Evolutionary conservation across 2,797 vertebrate species (phyloP), one percentile per base, ranked within the genome.

Genomic region (Pampus argenteus): DNA sequence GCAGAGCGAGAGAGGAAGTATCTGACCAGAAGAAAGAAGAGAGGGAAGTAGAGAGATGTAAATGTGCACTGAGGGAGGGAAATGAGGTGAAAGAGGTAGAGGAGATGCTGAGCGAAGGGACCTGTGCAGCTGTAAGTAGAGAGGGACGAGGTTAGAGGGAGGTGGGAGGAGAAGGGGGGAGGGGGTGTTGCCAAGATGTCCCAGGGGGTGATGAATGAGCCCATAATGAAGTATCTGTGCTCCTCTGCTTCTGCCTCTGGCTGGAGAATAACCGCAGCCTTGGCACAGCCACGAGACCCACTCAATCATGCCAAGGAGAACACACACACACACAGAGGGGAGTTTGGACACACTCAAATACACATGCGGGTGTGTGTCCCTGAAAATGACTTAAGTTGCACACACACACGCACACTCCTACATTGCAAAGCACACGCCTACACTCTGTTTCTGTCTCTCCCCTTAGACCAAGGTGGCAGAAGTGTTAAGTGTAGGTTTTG

Each of bases 141-240:
- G 44, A 82, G 65, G 76, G 73, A 67, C 1, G 42, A 74, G 72
- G 83, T 87, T 84, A 74, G 74, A 79, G 49, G 60, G 79, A 82
- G 83, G 56, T 28, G 71, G 55, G 62, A 62, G 77, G 71, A 56
- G 72, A 69, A 58, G 61, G 82, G 77, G 56, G 40, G 81, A 51
- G 65, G 52, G 56, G 87, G 62, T n/a, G 36, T 66, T 87, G 85
- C 90, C 92, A 92, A 92, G 77, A 72, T 81, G 76, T 92, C 90
- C 88, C 85, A 70, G 63, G 69, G 69, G 82, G 89, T 93, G 93
- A 94, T 93, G 90, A 92, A 94, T 91, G 93, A 92, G 87, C 81
- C 86, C 90, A 86, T 91, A 93, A 94, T 93, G 89, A 94, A 92
- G 89, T 84, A 83, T 92, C 89, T 91, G 76, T 87, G 81, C 87